Evolutionary conservation across 2,888 invertebrate genomes (phyloP), one percentile per base, ranked within the genome.

Genomic region (Melieria picta): DNA sequence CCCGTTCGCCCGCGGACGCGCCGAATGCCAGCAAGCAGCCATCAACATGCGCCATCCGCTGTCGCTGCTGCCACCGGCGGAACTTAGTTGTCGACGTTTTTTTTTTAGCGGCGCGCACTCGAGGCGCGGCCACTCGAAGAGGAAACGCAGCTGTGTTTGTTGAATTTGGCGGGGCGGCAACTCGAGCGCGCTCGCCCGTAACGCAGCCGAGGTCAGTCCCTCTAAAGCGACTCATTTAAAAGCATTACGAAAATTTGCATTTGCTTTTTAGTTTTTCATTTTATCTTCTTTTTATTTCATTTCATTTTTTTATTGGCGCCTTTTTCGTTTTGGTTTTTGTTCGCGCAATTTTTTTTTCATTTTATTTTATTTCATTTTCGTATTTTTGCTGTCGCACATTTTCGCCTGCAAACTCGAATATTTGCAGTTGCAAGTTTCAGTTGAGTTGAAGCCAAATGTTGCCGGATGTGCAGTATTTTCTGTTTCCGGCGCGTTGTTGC

Each of bases 381-480:
- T 42, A 10, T 42, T 46, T n/a, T 50, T 48, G 64, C 52, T 30
- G 4, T 30, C 7, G 60, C n/a, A 11, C 50, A 60, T 7, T 50
- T n/a, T 30, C 30, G 30, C 30, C 30, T 30, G 30, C 30, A 30
- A 42, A n/a, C 67, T 50, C n/a, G 10, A 50, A 58, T 66, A 7
- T 30, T 46, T 46, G 4, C 6, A 66, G 60, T 60, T 52, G 30
- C 60, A 46, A 50, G 30, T 48, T 61, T 61, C 10, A 67, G 50
- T 61, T 13, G 45, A 67, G 67, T 60, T 67, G 30, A 13, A 13
- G 60, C 67, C 50, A 60, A 67, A 67, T 58, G 67, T 67, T 67
- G 50, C 67, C 67, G 67, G 67, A 67, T 67, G 67, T 61, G 67
- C 60, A 67, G 67, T 67, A 67, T 67, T 67, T 67, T 67, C 61